A percentile compares a stretch with the other conserved stretches of the same genome.
These are phyloP conservation scores for Lagopus muta DNA, from an alignment of 2,113 vertebrate genomes.

Conservation along the genomic window DNA sequence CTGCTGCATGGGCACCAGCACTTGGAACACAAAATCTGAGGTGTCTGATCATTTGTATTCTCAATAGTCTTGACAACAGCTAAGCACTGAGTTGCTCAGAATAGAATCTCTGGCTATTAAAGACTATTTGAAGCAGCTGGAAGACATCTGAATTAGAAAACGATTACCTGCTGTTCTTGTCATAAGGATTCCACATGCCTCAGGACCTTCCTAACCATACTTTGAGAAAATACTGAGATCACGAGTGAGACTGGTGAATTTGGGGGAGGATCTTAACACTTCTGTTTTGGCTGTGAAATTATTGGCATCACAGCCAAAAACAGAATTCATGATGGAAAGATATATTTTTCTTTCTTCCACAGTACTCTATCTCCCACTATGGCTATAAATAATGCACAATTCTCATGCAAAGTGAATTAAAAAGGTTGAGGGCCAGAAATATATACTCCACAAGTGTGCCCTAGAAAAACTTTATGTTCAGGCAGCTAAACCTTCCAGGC, in stretches of 20 bases:
- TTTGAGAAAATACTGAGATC: conserved; percentile 25
- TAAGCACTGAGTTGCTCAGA: neutral
- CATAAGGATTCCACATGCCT: neutral
- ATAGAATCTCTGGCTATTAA: neutral
- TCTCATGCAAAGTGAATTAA: conserved; percentile 34
- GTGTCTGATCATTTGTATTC: accelerated
- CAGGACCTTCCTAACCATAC: neutral
- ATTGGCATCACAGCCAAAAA: conserved; percentile 4
- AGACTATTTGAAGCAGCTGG: neutral
- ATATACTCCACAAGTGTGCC: neutral
- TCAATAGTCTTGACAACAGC: neutral
- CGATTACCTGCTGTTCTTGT: neutral
- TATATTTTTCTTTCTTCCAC: conserved; percentile 43
- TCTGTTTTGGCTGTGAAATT: conserved; percentile 30
- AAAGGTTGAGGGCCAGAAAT: conserved; percentile 34
- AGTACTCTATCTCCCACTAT: conserved; percentile 28
- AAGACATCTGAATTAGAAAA: neutral
- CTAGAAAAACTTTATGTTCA: conserved; percentile 1
- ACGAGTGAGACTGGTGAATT: conserved; percentile 44
- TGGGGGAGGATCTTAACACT: conserved; percentile 22
- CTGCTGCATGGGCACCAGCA: neutral
- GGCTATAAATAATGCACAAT: conserved; percentile 53
- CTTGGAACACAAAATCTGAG: neutral
- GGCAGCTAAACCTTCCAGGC: neutral
- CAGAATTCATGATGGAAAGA: conserved; percentile 39